phyloP scores from a whole-genome alignment of 2,113 vertebrate genomes.

The Athene noctua region DNA sequence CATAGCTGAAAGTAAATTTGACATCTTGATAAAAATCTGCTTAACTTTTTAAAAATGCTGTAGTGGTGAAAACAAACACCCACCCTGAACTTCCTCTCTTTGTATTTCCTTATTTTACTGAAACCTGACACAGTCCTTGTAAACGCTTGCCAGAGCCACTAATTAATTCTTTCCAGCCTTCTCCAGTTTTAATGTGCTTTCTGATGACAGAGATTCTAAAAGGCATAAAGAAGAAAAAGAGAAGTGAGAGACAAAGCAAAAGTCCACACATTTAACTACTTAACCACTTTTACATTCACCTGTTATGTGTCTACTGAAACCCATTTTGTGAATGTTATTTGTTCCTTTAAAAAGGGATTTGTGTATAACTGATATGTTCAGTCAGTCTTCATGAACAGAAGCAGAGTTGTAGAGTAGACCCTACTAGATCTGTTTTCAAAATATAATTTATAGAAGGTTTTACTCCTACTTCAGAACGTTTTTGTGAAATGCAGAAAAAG shows the following conservation, averaged over 20 bases:
- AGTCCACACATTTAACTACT: background rate
- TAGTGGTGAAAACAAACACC: background rate
- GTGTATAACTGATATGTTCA: background rate
- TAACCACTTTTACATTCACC: background rate
- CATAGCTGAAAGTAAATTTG: background rate
- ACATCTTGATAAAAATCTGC: background rate
- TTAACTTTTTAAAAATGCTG: background rate
- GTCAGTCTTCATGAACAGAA: background rate
- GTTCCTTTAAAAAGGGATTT: background rate
- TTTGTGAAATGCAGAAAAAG: background rate
- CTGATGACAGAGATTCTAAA: background rate
- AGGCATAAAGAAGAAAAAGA: background rate
- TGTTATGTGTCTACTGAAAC: background rate
- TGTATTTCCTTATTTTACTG: background rate
- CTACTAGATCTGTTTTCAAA: background rate
- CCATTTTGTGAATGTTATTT: background rate
- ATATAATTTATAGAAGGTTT: background rate
- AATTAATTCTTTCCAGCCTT: background rate
- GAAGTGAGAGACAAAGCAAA: background rate
- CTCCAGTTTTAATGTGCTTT: background rate
- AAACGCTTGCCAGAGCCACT: background rate
- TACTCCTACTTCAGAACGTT: background rate
- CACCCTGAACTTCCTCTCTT: background rate
- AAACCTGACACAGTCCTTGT: background rate
- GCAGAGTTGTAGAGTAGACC: background rate